phyloP scores from a whole-genome alignment of 2,113 vertebrate genomes.

The Synodontis membranacea region DNA sequence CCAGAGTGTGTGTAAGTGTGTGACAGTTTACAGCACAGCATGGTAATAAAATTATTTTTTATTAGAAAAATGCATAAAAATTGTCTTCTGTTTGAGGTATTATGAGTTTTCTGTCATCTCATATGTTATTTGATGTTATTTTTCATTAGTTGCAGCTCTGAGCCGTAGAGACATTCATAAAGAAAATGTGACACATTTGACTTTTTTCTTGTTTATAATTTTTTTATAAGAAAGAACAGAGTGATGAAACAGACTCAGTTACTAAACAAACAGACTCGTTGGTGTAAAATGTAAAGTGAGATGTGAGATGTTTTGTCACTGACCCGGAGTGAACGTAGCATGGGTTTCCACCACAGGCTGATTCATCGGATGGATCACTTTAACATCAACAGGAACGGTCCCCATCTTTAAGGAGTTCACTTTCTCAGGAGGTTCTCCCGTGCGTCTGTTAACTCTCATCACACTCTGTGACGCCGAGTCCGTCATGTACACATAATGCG shows the following conservation, averaged over 20 bases:
- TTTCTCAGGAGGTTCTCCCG: slow-evolving; percentile 73
- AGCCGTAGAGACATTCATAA: not conserved
- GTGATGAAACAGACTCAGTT: not conserved
- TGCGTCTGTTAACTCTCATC: slow-evolving; percentile 79
- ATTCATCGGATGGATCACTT: slow-evolving; percentile 78
- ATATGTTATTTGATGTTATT: not conserved
- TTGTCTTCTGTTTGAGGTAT: not conserved
- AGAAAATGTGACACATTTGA: not conserved
- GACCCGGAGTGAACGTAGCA: slow-evolving; percentile 58
- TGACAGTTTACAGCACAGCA: not conserved
- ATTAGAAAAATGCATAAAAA: not conserved
- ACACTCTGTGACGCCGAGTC: slow-evolving; percentile 73
- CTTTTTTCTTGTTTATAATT: not conserved
- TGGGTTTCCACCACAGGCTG: slow-evolving; percentile 67
- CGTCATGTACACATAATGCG: slow-evolving; percentile 80
- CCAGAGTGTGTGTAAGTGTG: not conserved
- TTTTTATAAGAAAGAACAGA: not conserved
- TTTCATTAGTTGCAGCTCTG: not conserved
- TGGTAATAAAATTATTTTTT: not conserved
- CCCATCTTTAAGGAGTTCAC: slow-evolving; percentile 70
- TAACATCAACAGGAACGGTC: slow-evolving; percentile 71
- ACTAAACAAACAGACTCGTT: not conserved
- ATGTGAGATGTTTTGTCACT: not conserved
- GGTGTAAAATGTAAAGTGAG: too few species aligned
- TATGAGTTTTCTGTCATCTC: not conserved